A percentile compares a stretch with the other conserved stretches of the same genome.
Evolutionary conservation across 2,113 vertebrate species (phyloP).

Genomic region (Sinosuthora webbiana): DNA sequence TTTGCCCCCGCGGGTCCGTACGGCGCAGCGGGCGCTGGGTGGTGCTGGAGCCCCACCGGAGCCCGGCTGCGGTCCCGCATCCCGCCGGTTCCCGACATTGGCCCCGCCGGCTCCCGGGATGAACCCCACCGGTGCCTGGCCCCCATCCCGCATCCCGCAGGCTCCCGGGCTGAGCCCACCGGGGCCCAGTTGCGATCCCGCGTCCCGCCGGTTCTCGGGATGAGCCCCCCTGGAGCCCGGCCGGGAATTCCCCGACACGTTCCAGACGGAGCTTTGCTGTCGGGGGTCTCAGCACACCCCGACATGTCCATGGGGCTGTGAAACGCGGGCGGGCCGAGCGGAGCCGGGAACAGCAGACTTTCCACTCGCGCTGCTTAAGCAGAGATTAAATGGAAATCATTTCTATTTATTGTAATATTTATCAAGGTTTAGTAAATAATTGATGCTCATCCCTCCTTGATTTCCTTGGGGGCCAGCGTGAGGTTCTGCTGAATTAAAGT

Average conservation of each 20-base stretch:
- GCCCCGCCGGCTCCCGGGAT: neutral
- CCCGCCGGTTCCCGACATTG: neutral
- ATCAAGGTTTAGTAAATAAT: constrained; percentile 59
- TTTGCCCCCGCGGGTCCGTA: neutral
- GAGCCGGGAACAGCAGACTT: neutral
- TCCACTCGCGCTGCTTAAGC: neutral
- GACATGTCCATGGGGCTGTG: accelerated
- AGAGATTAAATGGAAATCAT: constrained; percentile 36
- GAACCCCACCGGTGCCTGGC: neutral
- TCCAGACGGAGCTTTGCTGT: neutral
- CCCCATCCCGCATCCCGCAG: neutral
- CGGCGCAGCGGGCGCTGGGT: constrained; percentile 18
- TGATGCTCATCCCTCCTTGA: constrained; percentile 36
- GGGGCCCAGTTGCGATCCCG: neutral
- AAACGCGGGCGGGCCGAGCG: accelerated
- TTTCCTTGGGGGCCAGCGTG: constrained; percentile 13
- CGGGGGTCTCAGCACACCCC: neutral
- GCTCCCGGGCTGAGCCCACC: neutral
- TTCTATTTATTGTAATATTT: constrained; percentile 59
- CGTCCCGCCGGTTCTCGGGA: neutral
- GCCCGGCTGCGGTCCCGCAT: neutral
- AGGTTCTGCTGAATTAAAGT: neutral
- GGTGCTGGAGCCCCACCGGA: constrained; percentile 34
- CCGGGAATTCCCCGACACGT: neutral
- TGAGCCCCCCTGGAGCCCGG: neutral